These are phyloP conservation scores for Pelecanoides urinatrix DNA, from an alignment of 2,113 vertebrate species.

Conservation along the genomic window DNA sequence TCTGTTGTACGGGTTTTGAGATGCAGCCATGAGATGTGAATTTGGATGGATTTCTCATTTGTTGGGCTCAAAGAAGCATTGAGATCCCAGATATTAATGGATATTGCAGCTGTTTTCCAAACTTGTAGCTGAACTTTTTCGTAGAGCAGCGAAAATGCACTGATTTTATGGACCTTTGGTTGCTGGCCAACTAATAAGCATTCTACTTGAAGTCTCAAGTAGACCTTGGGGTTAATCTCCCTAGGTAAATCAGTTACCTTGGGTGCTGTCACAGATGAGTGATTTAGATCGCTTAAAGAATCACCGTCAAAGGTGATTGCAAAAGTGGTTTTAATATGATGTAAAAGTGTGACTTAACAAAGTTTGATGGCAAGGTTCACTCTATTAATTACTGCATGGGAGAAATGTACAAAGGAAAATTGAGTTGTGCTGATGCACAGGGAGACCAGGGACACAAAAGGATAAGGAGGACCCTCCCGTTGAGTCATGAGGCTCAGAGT, in stretches of 20 bases:
- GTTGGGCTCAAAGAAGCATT: neutral
- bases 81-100: neutral
- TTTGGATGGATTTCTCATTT: neutral
- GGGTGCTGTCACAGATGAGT: neutral
- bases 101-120: neutral
- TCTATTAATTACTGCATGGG: no score
- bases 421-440: no score
- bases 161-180: neutral
- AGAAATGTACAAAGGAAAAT: no score
- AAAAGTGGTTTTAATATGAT: no score
- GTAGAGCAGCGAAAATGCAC: neutral
- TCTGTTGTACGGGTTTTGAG: neutral
- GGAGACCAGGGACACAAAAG: no score
- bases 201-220: neutral
- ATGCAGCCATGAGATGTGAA: neutral
- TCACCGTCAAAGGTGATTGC: no score
- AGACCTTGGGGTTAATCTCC: neutral
- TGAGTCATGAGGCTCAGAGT: no score
- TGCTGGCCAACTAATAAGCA: neutral
- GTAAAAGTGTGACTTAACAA: no score
- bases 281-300: no score
- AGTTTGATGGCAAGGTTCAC: no score
- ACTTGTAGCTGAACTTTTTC: neutral
- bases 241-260: neutral
- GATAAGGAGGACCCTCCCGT: no score